Base-by-base conservation (phyloP, 2,113 vertebrate genomes). In the Eleginops maclovinus region DNA sequence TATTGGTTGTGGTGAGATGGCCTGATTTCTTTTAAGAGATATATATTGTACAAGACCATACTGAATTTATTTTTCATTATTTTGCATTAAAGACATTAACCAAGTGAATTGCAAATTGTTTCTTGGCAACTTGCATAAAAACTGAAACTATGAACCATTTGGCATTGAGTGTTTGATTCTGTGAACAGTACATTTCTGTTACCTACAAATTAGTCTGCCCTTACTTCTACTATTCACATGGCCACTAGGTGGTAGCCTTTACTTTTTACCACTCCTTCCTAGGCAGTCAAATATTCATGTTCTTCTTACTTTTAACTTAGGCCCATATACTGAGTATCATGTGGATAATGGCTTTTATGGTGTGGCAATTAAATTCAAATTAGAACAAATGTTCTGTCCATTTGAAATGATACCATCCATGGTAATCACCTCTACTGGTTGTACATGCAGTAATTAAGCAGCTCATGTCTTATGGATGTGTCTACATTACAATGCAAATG, bases 61-160 rank as follows among this genome's bases (percentile, higher is more conserved):
- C 81, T 85, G 71, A 85, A 89, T 89, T 87, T 90, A 79, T 92
- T 93, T 94, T 90, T 87, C 59, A 90, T 91, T 60, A 72, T 91
- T 92, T 93, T 94, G 78, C 89, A 94, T 93, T 95, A 94, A 94
- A 89, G 59, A 62, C 51, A 58, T 80, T 75, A 67, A 77, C 72
- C 51, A 79, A 50, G 36, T 43, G 9, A 51, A 64, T 81, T 69
- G 17, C 15, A 65, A n/a, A 13, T 71, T 56, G 19, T 83, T 77
- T 76, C 21, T 70, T 60, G 55, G 1, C 16, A 70, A 43, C 46
- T 22, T 19, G 22, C 19, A 24, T 2, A 4, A 44, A 68, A 70
- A 64, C 26, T 67, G 19, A 71, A 74, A 10, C n/a, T 36, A 10
- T 62, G 9, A 58, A 26, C 7, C 16, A 12, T 21, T 21, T 50